Conservation (phyloP, 2,888 invertebrate genomes). For the Patella caerulea region DNA sequence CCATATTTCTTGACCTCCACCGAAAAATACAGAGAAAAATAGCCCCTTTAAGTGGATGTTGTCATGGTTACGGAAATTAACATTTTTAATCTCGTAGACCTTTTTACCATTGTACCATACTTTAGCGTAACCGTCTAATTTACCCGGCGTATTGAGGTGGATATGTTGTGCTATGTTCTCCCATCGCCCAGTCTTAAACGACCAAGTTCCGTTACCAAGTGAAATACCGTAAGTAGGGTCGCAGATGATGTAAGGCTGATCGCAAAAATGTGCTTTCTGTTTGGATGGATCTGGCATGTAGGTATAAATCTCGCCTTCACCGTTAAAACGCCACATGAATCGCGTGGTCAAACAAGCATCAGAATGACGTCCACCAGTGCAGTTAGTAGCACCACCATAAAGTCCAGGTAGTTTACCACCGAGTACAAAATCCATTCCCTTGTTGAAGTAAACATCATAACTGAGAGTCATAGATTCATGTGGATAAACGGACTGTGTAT, state of each 20-base stretch:
- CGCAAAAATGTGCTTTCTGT: conserved; percentile 29
- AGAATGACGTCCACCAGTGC: conserved; percentile 33
- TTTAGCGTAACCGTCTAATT: conserved; percentile 24
- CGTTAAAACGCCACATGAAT: conserved; percentile 35
- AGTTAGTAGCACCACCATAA: conserved; percentile 29
- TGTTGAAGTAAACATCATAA: conserved; percentile 41
- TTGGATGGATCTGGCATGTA: conserved; percentile 24
- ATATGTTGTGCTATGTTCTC: conserved; percentile 21
- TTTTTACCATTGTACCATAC: conserved; percentile 33
- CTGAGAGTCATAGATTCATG: conserved; percentile 34
- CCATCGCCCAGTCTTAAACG: conserved; percentile 29
- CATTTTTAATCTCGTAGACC: conserved; percentile 29
- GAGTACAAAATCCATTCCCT: conserved; percentile 37
- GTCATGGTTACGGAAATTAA: conserved; percentile 32
- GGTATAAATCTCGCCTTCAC: conserved; percentile 36
- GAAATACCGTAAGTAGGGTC: conserved; percentile 22
- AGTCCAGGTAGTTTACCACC: conserved; percentile 38
- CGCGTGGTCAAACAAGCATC: conserved; percentile 33
- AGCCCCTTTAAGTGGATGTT: conserved; percentile 29
- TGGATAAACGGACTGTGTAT: conserved; percentile 33
- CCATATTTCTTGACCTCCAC: conserved; percentile 37
- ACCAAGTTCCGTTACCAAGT: conserved; percentile 23
- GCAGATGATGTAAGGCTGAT: conserved; percentile 23
- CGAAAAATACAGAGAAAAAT: conserved; percentile 48
- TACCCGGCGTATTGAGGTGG: conserved; percentile 5